Percentiles rank a stretch among this genome's conserved stretches.
These are phyloP conservation scores for Pinna nobilis DNA, from an alignment of 1,140 invertebrate genomes.

Conservation along the genomic window DNA sequence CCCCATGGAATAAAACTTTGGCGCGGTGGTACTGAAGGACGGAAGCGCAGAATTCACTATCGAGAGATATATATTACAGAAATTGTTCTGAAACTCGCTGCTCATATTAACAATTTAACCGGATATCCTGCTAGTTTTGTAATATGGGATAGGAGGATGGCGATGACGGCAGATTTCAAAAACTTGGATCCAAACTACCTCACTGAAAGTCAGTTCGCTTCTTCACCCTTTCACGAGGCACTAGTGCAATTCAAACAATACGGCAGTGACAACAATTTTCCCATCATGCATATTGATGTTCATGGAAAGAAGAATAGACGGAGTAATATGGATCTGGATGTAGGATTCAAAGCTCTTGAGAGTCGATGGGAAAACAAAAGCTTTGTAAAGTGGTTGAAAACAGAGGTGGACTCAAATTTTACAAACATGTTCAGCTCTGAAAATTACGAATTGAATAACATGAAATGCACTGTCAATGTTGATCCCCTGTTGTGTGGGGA, in stretches of 20 bases:
- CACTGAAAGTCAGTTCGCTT: constrained; percentile 37
- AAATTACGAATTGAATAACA: constrained; percentile 28
- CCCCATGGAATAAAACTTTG: constrained; percentile 47
- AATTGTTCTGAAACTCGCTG: constrained; percentile 36
- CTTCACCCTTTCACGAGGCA: constrained; percentile 43
- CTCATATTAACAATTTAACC: constrained; percentile 28
- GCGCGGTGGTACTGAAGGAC: constrained; percentile 42
- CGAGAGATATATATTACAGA: constrained; percentile 39
- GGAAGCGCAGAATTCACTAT: constrained; percentile 37
- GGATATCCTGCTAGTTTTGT: constrained; percentile 45
- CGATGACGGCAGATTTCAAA: constrained; percentile 37
- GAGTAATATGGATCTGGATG: constrained; percentile 41
- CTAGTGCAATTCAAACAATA: constrained; percentile 34
- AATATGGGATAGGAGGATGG: constrained; percentile 41
- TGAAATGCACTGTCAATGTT: constrained; percentile 36
- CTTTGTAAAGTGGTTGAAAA: constrained; percentile 33
- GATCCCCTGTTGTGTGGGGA: constrained; percentile 39
- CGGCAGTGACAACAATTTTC: constrained; percentile 37
- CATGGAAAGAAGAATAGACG: constrained; percentile 43
- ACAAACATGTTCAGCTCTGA: constrained; percentile 21
- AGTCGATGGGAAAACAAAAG: constrained; percentile 33
- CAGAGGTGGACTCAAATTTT: constrained; percentile 27
- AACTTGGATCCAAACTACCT: constrained; percentile 46
- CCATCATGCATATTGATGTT: constrained; percentile 41
- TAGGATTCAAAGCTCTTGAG: constrained; percentile 42